Evolutionary conservation across 53 echinoderm and acorn worm species (phyloP), one percentile per base, ranked within the genome.

Genomic region (Hippasteria phrygiana): DNA sequence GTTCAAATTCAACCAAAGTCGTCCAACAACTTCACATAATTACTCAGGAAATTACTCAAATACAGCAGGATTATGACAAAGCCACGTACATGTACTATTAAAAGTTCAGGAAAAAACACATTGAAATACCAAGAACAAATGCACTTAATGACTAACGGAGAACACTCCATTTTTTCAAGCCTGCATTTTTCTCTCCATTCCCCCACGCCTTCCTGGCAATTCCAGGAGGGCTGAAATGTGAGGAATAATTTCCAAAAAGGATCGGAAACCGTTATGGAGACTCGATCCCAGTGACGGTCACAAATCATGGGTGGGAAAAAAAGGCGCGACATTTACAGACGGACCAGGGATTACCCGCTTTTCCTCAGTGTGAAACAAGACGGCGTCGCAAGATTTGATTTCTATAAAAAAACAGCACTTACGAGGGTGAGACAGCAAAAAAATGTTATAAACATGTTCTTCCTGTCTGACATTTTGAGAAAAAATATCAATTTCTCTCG

Each of bases 391-490:
- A 22, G 26, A 14, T n/a, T 59, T 59, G n/a, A 59, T 24, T n/a
- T 59, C 59, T 59, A 26, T 59, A 4, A 4, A 5, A 24, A 3
- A 24, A 7, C n/a, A 24, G 26, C 7, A 18, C 31, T 8, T 65
- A 0, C 32, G 26, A 63, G 64, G 33, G 70, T 70, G 70, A 70
- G 70, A 37, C 70, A 17, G 16, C 14, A 35, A 12, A 10, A 72
- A 11, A 16, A 37, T 33, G 37, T 14, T 67, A 35, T 10, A 20
- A 13, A 36, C 8, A 39, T 10, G 20, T 5, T 40, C 72, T 40
- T 72, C 72, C 72, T 72, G 72, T 72, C 72, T 72, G 67, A 38
- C 72, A 41, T 41, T 72, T 24, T 72, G n/a, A 42, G 10, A 12
- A 37, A 41, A 72, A 72, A 72, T 42, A 42, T 72, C 72, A 20